These are phyloP conservation scores for Crotophaga sulcirostris DNA, from an alignment of 2,113 vertebrate species.

Conservation along the genomic window DNA sequence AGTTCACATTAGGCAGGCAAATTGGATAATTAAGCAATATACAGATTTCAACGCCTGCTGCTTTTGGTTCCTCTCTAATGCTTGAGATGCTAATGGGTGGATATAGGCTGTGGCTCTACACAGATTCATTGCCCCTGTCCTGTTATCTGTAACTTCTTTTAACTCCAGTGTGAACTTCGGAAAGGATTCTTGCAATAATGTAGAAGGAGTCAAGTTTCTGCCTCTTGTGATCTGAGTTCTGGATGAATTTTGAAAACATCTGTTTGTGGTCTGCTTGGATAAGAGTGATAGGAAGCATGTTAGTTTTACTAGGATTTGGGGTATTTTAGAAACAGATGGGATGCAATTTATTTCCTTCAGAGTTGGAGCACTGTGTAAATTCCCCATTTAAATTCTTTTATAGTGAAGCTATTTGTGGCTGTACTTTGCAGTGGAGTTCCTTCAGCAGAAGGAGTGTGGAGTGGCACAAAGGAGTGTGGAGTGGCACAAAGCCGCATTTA, in stretches of 20 bases:
- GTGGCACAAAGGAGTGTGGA: neutral
- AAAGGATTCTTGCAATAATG: neutral
- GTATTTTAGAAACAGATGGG: slow-evolving; percentile 19
- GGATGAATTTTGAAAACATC: neutral
- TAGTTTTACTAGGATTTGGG: neutral
- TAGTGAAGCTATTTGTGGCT: neutral
- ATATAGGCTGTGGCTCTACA: neutral
- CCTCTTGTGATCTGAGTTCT: neutral
- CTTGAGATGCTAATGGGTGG: neutral
- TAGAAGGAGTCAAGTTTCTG: neutral
- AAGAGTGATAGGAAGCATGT: neutral
- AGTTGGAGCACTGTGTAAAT: neutral
- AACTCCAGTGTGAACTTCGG: neutral
- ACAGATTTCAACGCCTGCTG: neutral
- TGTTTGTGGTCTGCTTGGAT: slow-evolving; percentile 15
- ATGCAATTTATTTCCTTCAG: neutral
- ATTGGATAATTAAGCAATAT: neutral
- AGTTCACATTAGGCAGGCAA: neutral
- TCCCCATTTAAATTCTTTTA: neutral
- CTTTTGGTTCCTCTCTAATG: neutral
- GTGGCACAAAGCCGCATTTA: neutral
- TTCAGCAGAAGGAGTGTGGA: neutral
- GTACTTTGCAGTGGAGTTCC: neutral
- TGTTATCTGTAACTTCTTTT: neutral
- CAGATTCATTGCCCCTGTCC: neutral